A percentile compares a stretch with the other conserved stretches of the same genome.
Evolutionary conservation across 2,113 vertebrate species (phyloP).

Genomic region (Trochalopteron elliotii): DNA sequence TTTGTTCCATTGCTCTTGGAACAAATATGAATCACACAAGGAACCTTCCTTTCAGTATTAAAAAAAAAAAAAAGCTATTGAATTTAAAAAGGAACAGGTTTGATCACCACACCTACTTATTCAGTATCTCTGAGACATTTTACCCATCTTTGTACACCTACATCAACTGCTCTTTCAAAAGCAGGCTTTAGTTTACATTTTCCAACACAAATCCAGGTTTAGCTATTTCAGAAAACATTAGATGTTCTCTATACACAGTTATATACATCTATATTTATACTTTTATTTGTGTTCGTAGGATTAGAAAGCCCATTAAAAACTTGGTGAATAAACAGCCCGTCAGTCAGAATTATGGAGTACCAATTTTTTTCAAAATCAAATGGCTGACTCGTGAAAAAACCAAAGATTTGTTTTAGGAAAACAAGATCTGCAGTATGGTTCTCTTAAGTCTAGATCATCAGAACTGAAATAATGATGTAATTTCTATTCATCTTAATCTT

Average conservation of each 20-base stretch:
- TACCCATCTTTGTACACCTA: neutral
- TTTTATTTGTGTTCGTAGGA: rapidly evolving
- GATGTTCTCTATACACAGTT: neutral
- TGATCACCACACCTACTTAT: neutral
- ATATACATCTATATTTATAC: neutral
- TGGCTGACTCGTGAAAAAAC: neutral
- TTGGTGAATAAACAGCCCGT: neutral
- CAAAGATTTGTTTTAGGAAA: neutral
- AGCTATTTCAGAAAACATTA: neutral
- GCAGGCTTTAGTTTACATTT: neutral
- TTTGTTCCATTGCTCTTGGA: neutral
- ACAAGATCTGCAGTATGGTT: neutral
- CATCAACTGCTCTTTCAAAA: neutral
- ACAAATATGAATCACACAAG: neutral
- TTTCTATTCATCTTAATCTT: neutral
- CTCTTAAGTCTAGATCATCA: neutral
- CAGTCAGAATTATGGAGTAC: neutral
- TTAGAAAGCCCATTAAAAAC: neutral
- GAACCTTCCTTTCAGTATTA: neutral
- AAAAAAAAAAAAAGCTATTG: neutral
- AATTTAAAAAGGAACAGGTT: neutral
- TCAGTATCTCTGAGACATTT: neutral
- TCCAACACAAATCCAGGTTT: neutral
- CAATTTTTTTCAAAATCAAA: neutral
- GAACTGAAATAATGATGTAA: neutral